A percentile compares a stretch with the other conserved stretches of the same genome.
phyloP scores from a whole-genome alignment of 1,140 invertebrate genomes.

The Cryptotermes secundus region DNA sequence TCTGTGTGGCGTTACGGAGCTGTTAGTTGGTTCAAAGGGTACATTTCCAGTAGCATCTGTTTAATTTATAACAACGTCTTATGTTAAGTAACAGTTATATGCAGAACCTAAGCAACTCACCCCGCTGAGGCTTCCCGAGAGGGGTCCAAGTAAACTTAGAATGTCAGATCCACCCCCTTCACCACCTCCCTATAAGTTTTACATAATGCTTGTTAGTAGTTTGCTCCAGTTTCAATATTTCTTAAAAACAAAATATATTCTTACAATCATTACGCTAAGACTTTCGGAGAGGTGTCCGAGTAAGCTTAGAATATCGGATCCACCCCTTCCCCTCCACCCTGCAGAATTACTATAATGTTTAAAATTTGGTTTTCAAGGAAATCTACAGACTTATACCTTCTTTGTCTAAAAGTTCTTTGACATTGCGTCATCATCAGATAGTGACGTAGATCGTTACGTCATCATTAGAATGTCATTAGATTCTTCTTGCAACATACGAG shows the following conservation, averaged over 20 bases:
- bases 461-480: no score
- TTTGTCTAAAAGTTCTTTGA: no score
- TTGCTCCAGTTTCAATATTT: no score
- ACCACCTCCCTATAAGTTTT: neutral
- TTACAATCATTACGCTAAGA: neutral
- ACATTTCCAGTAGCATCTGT: no score
- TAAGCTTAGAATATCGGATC: neutral
- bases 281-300: neutral
- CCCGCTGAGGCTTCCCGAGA: constrained; percentile 22
- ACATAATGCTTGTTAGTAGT: neutral
- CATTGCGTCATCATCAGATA: no score
- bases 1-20: no score
- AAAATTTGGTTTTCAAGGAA: neutral
- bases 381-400: neutral
- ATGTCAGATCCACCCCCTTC: constrained; percentile 32
- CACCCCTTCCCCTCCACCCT: neutral
- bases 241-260: no score
- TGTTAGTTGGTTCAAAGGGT: no score
- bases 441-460: no score
- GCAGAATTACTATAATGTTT: neutral
- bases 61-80: no score
- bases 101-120: neutral
- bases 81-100: no score
- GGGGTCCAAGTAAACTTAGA: constrained; percentile 38
- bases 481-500: no score